Percentiles rank a stretch among this genome's conserved stretches.
These are phyloP conservation scores for Yponomeuta plumbellus DNA, from an alignment of 2,888 invertebrate species.

Conservation along the genomic window DNA sequence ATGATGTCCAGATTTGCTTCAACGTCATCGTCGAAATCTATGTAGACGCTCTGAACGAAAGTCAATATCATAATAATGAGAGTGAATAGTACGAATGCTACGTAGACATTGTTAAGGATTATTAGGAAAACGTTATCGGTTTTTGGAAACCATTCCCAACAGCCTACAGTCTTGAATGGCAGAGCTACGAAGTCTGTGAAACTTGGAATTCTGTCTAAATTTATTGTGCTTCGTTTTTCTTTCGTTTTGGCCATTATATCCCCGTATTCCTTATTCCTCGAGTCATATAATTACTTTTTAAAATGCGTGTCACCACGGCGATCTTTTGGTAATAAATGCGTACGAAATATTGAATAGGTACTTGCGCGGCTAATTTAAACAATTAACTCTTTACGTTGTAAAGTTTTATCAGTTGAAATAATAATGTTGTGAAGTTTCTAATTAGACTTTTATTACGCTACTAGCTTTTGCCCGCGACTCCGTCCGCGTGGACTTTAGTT, in stretches of 20 bases:
- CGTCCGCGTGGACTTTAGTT: too few relatives aligned
- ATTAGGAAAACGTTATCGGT: slow-evolving; percentile 32
- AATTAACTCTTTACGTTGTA: too few relatives aligned
- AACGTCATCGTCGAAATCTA: slow-evolving; percentile 55
- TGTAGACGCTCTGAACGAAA: slow-evolving; percentile 44
- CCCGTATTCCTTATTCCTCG: not conserved
- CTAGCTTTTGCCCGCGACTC: too few relatives aligned
- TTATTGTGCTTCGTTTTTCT: slow-evolving; percentile 3
- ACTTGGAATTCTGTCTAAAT: slow-evolving; percentile 27
- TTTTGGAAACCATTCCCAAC: slow-evolving; percentile 55
- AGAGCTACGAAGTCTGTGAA: slow-evolving; percentile 46
- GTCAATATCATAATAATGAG: slow-evolving; percentile 35
- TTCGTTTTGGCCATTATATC: not conserved
- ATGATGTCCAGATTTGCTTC: slow-evolving; percentile 53
- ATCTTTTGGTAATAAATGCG: too few relatives aligned
- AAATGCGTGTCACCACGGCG: too few relatives aligned
- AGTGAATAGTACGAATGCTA: slow-evolving; percentile 45
- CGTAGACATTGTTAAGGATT: slow-evolving; percentile 45
- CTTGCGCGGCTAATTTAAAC: too few relatives aligned
- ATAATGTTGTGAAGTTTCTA: too few relatives aligned
- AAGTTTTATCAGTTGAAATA: too few relatives aligned
- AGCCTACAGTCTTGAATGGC: slow-evolving; percentile 51
- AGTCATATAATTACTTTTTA: not conserved
- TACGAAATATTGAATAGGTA: too few relatives aligned
- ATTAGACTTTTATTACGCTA: too few relatives aligned